Evolutionary conservation across 2,888 invertebrate genomes (phyloP), one percentile per base, ranked within the genome.

Genomic region (Chydorus sphaericus): DNA sequence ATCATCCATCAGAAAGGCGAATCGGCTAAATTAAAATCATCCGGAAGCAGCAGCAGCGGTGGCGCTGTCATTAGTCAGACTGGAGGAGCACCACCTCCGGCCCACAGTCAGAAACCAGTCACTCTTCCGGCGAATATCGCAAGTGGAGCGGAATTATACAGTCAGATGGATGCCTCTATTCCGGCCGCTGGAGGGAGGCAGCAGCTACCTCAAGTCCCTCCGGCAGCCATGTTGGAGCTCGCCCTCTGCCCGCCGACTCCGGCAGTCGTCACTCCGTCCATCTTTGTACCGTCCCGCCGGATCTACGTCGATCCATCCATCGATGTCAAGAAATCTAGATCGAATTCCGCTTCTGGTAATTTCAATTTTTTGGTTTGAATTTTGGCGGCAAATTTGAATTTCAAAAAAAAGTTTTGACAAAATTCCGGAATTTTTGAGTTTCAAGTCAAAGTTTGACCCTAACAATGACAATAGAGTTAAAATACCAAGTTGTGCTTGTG

Each of bases 301-400:
- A 49, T 55, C 55, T 55, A 48, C 49, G 55, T 37, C 20, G 49
- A 55, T 49, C 55, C 55, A 11, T 33, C n/a, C 18, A 8, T 55
- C 6, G 55, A 55, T 37, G 36, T 49, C 26, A 55, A 48, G 49
- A 44, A n/a, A 14, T 26, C 23, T 26, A 48, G 55, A 16, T 23
- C 52, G n/a, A 26, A 26, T 14, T n/a, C 50, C 18, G 28, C 50
- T n/a, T 11, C 23, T 7, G 28, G 10, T 26, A 53, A 18, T 28
- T 28, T 23, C 38, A 11, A 23, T 14, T n/a, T n/a, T n/a, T n/a
- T n/a, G n/a, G n/a, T n/a, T n/a, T n/a, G n/a, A n/a, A n/a, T n/a
- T n/a, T n/a, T n/a, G n/a, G n/a, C n/a, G n/a, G n/a, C n/a, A n/a
- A n/a, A n/a, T n/a, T n/a, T n/a, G n/a, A n/a, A n/a, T n/a, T n/a